Base-by-base conservation (phyloP, 2,888 invertebrate species). In the Augochlorella aurata region DNA sequence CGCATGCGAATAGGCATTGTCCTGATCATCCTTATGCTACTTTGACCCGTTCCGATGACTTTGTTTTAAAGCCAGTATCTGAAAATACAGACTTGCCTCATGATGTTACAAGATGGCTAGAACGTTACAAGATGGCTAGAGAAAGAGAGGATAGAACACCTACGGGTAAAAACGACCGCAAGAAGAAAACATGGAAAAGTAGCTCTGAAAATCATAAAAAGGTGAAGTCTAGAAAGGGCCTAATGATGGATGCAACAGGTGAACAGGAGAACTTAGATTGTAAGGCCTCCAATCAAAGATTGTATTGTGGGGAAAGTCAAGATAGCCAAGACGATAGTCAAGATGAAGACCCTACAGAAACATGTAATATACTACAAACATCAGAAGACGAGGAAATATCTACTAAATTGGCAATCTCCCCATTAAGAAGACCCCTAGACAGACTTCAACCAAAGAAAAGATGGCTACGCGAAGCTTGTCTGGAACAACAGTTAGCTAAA, bases 1-100 rank as follows among this genome's bases (percentile, higher is more conserved):
- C 97, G 1, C 97, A 97, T 93, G 96, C 97, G 0, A 97, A 97
- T 92, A 94, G 97, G 47, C 96, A 96, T 87, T 97, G 97, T 91
- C 95, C 96, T 0, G 95, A 96, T 82, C 97, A 97, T 94, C 97
- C 97, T 0, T 95, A 95, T 81, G 95, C 95, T 2, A 95, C 95
- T 29, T 92, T 95, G 2, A 94, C 94, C 18, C 92, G 95, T 61
- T 94, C 94, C 61, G 94, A 94, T 93, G 93, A 95, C 77, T 94
- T 94, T 79, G 94, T 94, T 1, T 86, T 94, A 29, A 94, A 94
- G 74, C 94, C 94, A 0, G 94, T 94, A 18, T 92, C 94, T 5
- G 93, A 94, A 9, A 94, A 94, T 74, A 93, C 94, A 0, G 94
- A 94, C 70, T 93, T 95, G 77, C 94, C 94, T 1, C 93, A 94